phyloP scores from a whole-genome alignment of 2,797 vertebrate genomes.

The Aplochiton taeniatus region DNA sequence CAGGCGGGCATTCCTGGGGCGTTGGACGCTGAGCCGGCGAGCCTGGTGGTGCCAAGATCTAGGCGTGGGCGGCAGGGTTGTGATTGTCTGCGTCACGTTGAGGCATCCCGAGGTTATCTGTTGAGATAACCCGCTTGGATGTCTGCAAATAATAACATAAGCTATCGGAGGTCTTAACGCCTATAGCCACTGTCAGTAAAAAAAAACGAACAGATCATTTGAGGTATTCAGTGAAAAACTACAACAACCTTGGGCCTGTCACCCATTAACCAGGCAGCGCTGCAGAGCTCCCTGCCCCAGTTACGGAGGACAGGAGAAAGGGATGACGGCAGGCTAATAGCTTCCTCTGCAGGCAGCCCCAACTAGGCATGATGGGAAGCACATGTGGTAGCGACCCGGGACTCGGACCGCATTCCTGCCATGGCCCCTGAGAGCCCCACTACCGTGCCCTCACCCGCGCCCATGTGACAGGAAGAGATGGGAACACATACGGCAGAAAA shows the following conservation, averaged over 20 bases:
- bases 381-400: conserved; percentile 55
- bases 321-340: conserved; percentile 41
- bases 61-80: conserved; percentile 25
- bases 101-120: neutral
- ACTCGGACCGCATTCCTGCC: conserved; percentile 46
- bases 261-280: too few species aligned
- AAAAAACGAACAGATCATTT: too few species aligned
- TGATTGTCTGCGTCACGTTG: conserved; percentile 1
- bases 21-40: conserved; percentile 25
- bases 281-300: conserved; percentile 13
- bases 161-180: too few species aligned
- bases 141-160: neutral
- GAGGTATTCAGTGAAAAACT: too few species aligned
- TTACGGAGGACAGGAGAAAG: conserved; percentile 27
- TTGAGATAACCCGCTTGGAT: neutral
- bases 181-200: too few species aligned
- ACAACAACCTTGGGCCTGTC: too few species aligned
- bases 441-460: too few species aligned
- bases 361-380: conserved; percentile 63
- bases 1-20: conserved; percentile 47
- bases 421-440: conserved; percentile 7
- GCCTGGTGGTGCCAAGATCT: conserved; percentile 31
- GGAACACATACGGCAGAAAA: too few species aligned
- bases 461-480: too few species aligned
- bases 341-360: conserved; percentile 51